These are phyloP conservation scores for Trichacis sp. DNA, from an alignment of 2,888 invertebrate genomes.

Conservation along the genomic window DNA sequence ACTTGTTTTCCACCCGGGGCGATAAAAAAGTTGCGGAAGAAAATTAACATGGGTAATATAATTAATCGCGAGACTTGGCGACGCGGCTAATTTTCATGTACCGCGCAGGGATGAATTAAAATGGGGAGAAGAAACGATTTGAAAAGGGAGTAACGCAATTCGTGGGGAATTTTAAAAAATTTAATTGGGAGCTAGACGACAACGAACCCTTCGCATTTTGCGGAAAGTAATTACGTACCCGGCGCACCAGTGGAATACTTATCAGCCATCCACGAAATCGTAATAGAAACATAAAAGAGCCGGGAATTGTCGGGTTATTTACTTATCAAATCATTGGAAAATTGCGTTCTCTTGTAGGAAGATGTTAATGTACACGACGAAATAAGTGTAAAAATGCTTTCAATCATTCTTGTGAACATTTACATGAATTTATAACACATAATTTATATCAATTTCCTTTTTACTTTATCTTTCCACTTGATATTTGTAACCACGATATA, in stretches of 20 bases:
- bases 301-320: too few relatives aligned
- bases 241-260: slow-evolving; percentile 21
- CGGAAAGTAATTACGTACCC: slow-evolving; percentile 28
- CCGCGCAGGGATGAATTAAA: slow-evolving; percentile 22
- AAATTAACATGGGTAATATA: slow-evolving; percentile 22
- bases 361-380: too few relatives aligned
- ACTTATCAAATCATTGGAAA: too few relatives aligned
- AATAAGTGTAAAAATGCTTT: too few relatives aligned
- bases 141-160: slow-evolving; percentile 26
- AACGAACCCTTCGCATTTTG: slow-evolving; percentile 16
- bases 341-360: too few relatives aligned
- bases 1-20: background rate
- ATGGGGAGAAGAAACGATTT: slow-evolving; percentile 30
- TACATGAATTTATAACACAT: too few relatives aligned
- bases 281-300: too few relatives aligned
- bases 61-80: slow-evolving; percentile 22
- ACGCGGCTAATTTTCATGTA: slow-evolving; percentile 33
- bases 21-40: slow-evolving; percentile 12
- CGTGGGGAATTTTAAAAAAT: slow-evolving; percentile 20
- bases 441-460: too few relatives aligned
- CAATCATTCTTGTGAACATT: too few relatives aligned
- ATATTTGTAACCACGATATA: too few relatives aligned
- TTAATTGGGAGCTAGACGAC: slow-evolving; percentile 13
- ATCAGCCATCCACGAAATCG: background rate
- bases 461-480: too few relatives aligned